Evolutionary conservation across 2,888 invertebrate species (phyloP).

Genomic region (Tryphoninae sp.): DNA sequence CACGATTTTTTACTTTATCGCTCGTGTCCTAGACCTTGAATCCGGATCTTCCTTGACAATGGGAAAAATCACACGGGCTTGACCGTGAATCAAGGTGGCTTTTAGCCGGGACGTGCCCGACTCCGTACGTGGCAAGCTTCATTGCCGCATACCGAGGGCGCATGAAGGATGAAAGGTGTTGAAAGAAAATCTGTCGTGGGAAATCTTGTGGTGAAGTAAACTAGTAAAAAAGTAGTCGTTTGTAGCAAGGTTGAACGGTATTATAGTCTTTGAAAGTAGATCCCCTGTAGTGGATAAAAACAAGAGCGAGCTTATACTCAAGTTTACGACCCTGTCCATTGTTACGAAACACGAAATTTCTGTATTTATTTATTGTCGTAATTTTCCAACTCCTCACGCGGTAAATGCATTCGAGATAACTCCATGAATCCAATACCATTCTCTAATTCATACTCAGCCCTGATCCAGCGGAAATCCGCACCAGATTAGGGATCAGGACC

Average conservation of each 20-base stretch:
- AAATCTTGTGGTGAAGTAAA: not conserved
- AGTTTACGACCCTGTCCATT: not conserved
- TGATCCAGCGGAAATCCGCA: too few species aligned
- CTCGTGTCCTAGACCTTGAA: slow-evolving; percentile 56
- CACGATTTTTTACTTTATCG: slow-evolving; percentile 17
- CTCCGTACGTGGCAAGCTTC: slow-evolving; percentile 10
- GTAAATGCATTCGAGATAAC: too few species aligned
- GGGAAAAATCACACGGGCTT: slow-evolving; percentile 55
- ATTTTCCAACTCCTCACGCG: too few species aligned
- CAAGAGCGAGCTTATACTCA: slow-evolving; percentile 4
- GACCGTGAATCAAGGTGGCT: slow-evolving; percentile 61
- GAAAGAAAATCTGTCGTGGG: slow-evolving; percentile 22
- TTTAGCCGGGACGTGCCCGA: slow-evolving; percentile 35
- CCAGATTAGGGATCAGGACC: too few species aligned
- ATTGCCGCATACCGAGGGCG: not conserved
- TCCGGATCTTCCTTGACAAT: slow-evolving; percentile 49
- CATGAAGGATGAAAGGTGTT: not conserved
- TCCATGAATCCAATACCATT: too few species aligned
- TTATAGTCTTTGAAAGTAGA: slow-evolving; percentile 1
- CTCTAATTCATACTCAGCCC: too few species aligned
- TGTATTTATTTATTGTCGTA: too few species aligned
- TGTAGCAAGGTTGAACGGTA: slow-evolving; percentile 26
- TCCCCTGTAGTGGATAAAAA: not conserved
- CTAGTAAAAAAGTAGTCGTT: slow-evolving; percentile 18
- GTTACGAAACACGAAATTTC: not conserved